These are phyloP conservation scores for Camelus dromedarius DNA, from an alignment of 2,113 vertebrate species.

Conservation along the genomic window DNA sequence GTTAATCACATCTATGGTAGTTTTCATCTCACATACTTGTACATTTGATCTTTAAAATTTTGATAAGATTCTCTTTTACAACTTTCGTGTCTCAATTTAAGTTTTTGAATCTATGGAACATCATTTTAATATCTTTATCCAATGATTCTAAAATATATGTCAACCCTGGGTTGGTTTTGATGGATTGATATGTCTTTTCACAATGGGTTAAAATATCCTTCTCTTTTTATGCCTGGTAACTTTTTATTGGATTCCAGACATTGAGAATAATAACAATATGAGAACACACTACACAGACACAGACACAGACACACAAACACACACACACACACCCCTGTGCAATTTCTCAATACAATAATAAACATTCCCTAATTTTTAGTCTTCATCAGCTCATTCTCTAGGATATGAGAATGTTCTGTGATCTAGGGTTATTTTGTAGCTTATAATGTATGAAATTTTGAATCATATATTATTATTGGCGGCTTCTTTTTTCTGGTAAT, in stretches of 20 bases:
- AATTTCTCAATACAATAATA: not conserved
- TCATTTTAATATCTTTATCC: not conserved
- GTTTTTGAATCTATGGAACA: not conserved
- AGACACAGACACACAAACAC: not conserved
- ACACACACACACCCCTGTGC: not conserved
- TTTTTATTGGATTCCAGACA: slow-evolving; percentile 25
- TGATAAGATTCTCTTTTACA: not conserved
- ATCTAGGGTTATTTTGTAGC: not conserved
- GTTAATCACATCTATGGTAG: not conserved
- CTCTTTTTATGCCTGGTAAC: not conserved
- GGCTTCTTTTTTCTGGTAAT: slow-evolving; percentile 7
- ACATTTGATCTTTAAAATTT: not conserved
- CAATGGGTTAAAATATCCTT: not conserved
- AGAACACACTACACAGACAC: not conserved
- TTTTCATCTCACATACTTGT: not conserved
- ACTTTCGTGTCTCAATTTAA: not conserved
- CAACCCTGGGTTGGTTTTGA: not conserved
- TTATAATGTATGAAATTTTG: slow-evolving; percentile 20
- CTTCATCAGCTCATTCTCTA: not conserved
- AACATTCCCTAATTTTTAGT: not conserved
- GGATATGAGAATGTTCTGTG: slow-evolving; percentile 5
- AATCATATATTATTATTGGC: not conserved
- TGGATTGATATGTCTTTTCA: slow-evolving; percentile 3
- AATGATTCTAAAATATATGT: slow-evolving; percentile 26
- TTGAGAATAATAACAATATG: not conserved